Conservation (phyloP, 2,113 vertebrate species). For the Verasper variegatus region DNA sequence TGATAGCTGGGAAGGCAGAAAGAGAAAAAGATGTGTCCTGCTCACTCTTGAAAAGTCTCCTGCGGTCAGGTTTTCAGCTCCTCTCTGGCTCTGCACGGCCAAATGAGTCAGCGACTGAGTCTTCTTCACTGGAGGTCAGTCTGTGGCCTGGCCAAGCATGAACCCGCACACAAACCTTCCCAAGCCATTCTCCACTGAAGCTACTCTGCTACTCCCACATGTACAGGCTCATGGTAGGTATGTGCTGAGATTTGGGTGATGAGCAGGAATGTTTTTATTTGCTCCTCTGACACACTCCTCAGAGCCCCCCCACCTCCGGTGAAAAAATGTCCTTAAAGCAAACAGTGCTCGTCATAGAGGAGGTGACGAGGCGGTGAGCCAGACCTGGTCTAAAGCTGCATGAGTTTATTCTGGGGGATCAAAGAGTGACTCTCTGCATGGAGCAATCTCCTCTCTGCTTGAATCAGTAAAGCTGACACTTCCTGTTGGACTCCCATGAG, state of each 20-base stretch:
- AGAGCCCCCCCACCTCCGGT: neutral
- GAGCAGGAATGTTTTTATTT: constrained; percentile 70
- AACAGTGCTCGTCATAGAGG: constrained; percentile 48
- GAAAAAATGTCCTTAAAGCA: constrained; percentile 37
- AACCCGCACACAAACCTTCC: constrained; percentile 42
- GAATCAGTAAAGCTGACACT: constrained; percentile 57
- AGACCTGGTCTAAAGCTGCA: constrained; percentile 23
- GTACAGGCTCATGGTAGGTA: constrained; percentile 51
- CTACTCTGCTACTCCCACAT: constrained; percentile 44
- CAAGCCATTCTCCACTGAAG: constrained; percentile 30
- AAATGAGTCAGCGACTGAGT: constrained; percentile 69
- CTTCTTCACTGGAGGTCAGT: constrained; percentile 54
- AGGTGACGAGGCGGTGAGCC: constrained; percentile 60
- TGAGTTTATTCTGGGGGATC: constrained; percentile 41
- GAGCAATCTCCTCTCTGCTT: constrained; percentile 54
- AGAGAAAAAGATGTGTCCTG: neutral
- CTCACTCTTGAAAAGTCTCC: constrained; percentile 21
- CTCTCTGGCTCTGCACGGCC: constrained; percentile 27
- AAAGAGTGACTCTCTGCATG: constrained; percentile 34
- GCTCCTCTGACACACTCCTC: constrained; percentile 61
- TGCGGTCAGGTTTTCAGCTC: constrained; percentile 43
- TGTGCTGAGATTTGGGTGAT: constrained; percentile 62
- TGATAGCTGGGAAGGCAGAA: constrained; percentile 35
- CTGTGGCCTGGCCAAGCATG: constrained; percentile 28
- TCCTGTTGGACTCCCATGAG: constrained; percentile 67